phyloP scores from a whole-genome alignment of 2,113 vertebrate genomes.

The Phalacrocorax brasilianus region DNA sequence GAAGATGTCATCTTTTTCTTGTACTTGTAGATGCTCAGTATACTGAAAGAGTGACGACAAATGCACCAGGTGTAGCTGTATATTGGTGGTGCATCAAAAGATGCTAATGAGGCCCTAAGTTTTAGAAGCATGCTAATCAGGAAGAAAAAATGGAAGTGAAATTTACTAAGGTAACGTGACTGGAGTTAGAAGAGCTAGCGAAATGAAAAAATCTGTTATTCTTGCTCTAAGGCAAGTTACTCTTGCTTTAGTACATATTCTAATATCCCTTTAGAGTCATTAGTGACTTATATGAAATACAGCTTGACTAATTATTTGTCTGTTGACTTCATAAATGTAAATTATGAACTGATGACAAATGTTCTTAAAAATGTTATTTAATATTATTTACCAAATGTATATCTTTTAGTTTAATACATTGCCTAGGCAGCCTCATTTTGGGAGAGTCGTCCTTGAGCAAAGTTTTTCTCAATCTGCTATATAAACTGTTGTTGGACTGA shows the following conservation, averaged over 20 bases:
- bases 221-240: neutral
- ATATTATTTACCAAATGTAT: neutral
- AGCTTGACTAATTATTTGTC: neutral
- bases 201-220: neutral
- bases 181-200: neutral
- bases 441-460: neutral
- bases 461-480: neutral
- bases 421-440: neutral
- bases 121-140: neutral
- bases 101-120: neutral
- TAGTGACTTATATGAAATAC: neutral
- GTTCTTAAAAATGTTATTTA: neutral
- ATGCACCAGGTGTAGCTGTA: neutral
- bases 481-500: neutral
- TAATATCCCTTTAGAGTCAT: neutral
- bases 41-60: neutral
- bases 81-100: neutral
- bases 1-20: neutral
- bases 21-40: neutral
- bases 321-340: neutral
- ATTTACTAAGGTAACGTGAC: neutral
- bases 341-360: neutral
- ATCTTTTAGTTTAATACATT: neutral
- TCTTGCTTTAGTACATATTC: neutral
- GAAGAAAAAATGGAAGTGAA: neutral